phyloP scores from a whole-genome alignment of 2,797 vertebrate genomes.

The Pampus argenteus region DNA sequence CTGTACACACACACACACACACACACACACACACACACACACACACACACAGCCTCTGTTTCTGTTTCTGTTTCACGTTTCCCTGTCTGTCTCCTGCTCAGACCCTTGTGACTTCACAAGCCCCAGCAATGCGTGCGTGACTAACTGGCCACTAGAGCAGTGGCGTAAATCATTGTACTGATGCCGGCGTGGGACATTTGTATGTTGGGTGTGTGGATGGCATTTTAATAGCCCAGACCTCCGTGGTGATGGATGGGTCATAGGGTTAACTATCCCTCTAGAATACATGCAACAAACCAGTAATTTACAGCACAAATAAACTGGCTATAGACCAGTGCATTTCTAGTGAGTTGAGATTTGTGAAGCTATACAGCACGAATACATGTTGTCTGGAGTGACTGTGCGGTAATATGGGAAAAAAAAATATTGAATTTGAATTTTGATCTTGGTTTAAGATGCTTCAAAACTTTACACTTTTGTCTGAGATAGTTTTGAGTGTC shows the following conservation, averaged over 20 bases:
- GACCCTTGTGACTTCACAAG: slow-evolving; percentile 25
- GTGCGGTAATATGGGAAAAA: background rate
- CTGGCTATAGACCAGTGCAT: background rate
- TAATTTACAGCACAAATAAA: background rate
- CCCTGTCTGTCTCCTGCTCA: slow-evolving; percentile 1
- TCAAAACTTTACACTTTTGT: background rate
- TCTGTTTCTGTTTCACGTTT: slow-evolving; percentile 32
- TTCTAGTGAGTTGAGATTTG: background rate
- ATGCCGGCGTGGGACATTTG: slow-evolving; percentile 36
- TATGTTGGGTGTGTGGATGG: background rate
- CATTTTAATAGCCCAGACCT: slow-evolving; percentile 5
- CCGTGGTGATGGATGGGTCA: background rate
- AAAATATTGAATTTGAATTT: background rate
- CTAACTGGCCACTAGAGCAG: slow-evolving; percentile 7
- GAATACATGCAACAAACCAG: background rate
- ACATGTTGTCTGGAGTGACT: background rate
- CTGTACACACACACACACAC: slow-evolving; percentile 11
- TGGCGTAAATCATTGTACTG: slow-evolving; percentile 12
- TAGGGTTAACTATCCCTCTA: background rate
- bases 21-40: slow-evolving; percentile 1
- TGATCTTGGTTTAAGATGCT: too few species aligned
- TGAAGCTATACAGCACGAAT: background rate
- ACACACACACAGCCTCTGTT: too few species aligned
- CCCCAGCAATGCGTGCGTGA: slow-evolving; percentile 17
- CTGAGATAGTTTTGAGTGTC: background rate